Evolutionary conservation across 2,888 invertebrate species (phyloP).

Genomic region (Pemphredon lugubris): DNA sequence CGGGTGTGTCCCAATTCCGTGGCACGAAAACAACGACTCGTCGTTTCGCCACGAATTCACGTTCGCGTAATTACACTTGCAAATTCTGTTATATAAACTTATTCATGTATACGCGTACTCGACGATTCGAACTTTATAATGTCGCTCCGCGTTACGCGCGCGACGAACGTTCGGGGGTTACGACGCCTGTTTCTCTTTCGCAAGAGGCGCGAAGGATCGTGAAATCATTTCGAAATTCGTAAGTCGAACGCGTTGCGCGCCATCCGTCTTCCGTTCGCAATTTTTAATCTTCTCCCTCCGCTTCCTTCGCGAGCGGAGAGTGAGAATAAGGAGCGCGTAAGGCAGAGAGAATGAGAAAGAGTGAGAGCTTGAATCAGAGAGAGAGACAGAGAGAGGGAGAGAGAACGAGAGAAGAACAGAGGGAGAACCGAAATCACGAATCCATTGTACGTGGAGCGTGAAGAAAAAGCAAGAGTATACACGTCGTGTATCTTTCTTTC

Average conservation of each 20-base stretch:
- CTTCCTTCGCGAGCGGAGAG: conserved; percentile 21
- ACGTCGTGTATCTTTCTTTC: conserved; percentile 55
- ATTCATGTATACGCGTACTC: too few species aligned
- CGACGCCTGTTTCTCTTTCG: too few species aligned
- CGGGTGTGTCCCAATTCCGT: too few species aligned
- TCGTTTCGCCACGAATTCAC: too few species aligned
- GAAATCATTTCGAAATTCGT: neutral
- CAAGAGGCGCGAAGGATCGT: neutral
- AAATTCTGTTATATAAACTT: too few species aligned
- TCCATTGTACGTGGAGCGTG: conserved; percentile 8
- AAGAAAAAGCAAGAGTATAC: conserved; percentile 22
- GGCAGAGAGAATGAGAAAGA: neutral
- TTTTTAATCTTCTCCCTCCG: conserved; percentile 38
- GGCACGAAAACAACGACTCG: too few species aligned
- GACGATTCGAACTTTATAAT: too few species aligned
- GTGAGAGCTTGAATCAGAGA: too few species aligned
- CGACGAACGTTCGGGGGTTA: too few species aligned
- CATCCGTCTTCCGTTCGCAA: conserved; percentile 39
- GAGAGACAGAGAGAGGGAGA: conserved; percentile 9
- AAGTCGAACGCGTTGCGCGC: neutral
- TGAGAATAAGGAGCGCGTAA: neutral
- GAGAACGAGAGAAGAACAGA: neutral
- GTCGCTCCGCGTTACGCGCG: too few species aligned
- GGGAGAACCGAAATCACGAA: neutral
- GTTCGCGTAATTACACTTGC: too few species aligned